Conservation (phyloP, 2,113 vertebrate genomes). For the Chrysochloris asiatica region DNA sequence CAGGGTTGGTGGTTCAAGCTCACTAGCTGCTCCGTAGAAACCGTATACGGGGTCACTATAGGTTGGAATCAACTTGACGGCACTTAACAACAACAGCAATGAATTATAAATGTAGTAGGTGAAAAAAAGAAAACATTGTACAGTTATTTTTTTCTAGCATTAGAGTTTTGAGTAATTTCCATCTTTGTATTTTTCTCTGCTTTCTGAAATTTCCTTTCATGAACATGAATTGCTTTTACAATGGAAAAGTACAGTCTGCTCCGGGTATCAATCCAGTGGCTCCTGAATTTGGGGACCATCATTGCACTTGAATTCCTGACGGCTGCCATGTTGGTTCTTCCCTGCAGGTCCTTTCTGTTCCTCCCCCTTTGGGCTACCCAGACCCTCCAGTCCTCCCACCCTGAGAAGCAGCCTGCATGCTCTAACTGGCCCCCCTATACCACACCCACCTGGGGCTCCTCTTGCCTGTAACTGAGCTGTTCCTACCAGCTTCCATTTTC, state of each 20-base stretch:
- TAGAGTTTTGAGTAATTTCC: not conserved
- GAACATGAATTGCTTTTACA: not conserved
- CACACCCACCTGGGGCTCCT: not conserved
- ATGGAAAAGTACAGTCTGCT: not conserved
- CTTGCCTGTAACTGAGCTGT: no score
- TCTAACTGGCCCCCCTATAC: no score
- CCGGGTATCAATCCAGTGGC: not conserved
- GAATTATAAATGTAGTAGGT: no score
- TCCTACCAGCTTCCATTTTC: not conserved
- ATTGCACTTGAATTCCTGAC: fast-evolving
- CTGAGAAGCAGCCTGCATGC: no score
- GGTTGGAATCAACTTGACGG: no score
- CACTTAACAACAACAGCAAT: no score
- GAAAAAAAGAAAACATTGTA: no score
- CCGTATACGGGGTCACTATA: no score
- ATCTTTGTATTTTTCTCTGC: not conserved
- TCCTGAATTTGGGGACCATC: not conserved
- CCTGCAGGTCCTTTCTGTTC: not conserved
- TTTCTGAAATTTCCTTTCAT: not conserved
- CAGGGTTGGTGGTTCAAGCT: no score
- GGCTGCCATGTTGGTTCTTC: no score
- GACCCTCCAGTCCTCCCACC: not conserved
- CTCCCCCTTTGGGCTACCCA: not conserved
- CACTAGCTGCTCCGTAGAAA: no score
- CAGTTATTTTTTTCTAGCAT: not conserved